phyloP scores from a whole-genome alignment of 2,797 vertebrate genomes.

The Trachops cirrhosus region DNA sequence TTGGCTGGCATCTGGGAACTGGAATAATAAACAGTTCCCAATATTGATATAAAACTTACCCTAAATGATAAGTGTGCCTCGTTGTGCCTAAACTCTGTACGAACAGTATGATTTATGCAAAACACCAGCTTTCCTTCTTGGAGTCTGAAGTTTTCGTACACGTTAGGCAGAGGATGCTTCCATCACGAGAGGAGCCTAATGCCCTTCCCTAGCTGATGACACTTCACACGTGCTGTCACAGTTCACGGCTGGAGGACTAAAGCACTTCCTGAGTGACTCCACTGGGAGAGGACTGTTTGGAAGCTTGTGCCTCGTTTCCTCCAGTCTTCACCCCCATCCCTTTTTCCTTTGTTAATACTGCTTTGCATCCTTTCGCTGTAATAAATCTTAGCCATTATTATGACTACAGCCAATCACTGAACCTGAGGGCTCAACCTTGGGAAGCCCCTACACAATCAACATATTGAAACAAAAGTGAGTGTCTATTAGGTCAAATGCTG shows the following conservation, averaged over 20 bases:
- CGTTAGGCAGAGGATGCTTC: not conserved
- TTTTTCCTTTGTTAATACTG: not conserved
- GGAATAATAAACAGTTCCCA: not conserved
- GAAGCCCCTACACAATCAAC: not conserved
- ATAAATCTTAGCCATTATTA: not conserved
- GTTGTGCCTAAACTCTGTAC: not conserved
- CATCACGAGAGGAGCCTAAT: not conserved
- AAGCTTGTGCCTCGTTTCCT: not conserved
- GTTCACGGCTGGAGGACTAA: not conserved
- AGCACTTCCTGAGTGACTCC: not conserved
- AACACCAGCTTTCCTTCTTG: not conserved
- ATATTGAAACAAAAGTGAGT: conserved; percentile 11
- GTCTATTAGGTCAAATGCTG: not conserved
- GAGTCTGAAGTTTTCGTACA: not conserved
- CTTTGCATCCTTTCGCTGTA: not conserved
- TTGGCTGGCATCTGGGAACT: not conserved
- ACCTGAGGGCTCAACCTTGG: not conserved
- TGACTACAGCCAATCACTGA: not conserved
- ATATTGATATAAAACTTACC: not conserved
- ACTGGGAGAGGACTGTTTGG: not conserved
- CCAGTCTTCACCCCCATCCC: not conserved
- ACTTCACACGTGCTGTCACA: not conserved
- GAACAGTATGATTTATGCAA: conserved; percentile 7
- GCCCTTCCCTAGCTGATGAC: not conserved
- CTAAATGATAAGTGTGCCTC: not conserved